These are phyloP conservation scores for Bradynema listronoti DNA, from an alignment of 1,140 invertebrate species.

Conservation along the genomic window DNA sequence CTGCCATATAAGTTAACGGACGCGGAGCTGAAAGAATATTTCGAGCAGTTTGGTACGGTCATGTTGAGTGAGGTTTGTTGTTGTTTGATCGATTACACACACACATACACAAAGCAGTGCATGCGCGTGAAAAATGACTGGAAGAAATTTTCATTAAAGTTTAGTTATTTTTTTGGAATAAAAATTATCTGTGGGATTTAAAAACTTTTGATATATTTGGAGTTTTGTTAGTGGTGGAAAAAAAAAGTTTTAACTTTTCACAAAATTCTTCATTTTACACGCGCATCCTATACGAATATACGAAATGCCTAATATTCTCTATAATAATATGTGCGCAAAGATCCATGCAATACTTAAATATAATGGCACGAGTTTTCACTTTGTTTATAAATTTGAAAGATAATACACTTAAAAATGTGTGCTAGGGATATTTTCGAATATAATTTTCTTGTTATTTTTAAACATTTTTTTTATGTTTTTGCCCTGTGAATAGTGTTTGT, in stretches of 20 bases:
- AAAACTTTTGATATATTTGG: not conserved
- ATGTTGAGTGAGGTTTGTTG: slow-evolving; percentile 61
- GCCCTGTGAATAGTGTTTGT: not conserved
- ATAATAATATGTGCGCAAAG: too few relatives aligned
- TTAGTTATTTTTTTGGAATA: not conserved
- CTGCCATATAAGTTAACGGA: slow-evolving; percentile 61
- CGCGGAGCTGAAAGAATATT: slow-evolving; percentile 61
- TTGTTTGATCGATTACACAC: not conserved
- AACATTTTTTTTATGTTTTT: not conserved
- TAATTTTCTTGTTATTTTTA: not conserved
- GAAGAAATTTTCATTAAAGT: not conserved
- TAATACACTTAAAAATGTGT: not conserved
- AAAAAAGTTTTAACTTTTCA: not conserved
- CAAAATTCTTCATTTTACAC: too few relatives aligned
- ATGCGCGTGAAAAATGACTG: not conserved
- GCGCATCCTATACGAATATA: too few relatives aligned
- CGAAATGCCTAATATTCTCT: too few relatives aligned
- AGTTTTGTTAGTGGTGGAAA: not conserved
- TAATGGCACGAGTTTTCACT: too few relatives aligned
- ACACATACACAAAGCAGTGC: not conserved
- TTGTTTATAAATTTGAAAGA: not conserved
- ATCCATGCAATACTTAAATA: too few relatives aligned
- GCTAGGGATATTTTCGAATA: not conserved
- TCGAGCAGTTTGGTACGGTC: slow-evolving; percentile 62
- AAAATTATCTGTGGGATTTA: not conserved